Base-by-base conservation (phyloP, 1,140 invertebrate genomes). In the Sarcophaga bullata region DNA sequence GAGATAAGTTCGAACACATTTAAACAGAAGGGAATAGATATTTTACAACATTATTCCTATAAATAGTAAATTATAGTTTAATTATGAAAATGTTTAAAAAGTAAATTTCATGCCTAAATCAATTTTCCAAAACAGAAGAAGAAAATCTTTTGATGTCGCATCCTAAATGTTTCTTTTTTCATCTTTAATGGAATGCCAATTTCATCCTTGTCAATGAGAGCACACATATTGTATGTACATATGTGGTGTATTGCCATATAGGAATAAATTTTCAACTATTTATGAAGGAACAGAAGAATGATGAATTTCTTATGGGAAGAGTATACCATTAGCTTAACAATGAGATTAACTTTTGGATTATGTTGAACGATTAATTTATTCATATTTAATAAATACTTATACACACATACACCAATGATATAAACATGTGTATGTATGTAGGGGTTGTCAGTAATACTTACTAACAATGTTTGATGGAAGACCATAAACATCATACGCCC, bases 261-360 rank as follows among this genome's bases (percentile, higher is more conserved):
- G 58, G 58, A 62, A 8, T 17, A n/a, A 6, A 0, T n/a, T 68
- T 8, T 19, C 15, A 68, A 19, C 17, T 68, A 19, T 68, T 68
- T 19, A 19, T 2, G 50, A 52, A 52, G 8, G 50, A 52, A 1
- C 8, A 9, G 17, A 19, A 68, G 9, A 19, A 19, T 68, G 62
- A 68, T 68, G 62, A 68, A 68, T 68, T 68, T 68, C 17, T 68
- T 68, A 68, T 68, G 62, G 19, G 62, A 10, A 68, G n/a, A 19
- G n/a, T 37, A 52, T 25, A 9, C 62, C n/a, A 68, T 68, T 68
- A 68, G 62, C 62, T 68, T 68, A 68, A 68, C 62, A 68, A 68
- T 68, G 19, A 68, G 62, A 68, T 68, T 68, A 68, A 68, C 62
- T 68, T 68, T 37, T 19, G 62, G 62, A 68, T 68, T 19, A 68